These are phyloP conservation scores for Tachysurus vachellii DNA, from an alignment of 2,113 vertebrate genomes.

Conservation along the genomic window DNA sequence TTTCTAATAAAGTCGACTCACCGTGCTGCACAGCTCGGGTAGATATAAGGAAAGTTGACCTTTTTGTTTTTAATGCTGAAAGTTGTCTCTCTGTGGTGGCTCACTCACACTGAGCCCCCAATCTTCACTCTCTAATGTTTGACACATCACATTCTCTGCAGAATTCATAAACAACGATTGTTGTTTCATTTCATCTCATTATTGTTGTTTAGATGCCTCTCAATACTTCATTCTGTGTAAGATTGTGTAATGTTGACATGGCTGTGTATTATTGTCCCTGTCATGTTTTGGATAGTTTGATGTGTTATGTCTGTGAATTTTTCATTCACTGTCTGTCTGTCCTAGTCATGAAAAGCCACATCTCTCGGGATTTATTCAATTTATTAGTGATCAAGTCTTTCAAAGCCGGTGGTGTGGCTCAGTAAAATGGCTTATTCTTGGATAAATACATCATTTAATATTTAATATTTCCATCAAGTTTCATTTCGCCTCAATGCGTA, in stretches of 20 bases:
- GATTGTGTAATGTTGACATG: slow-evolving; percentile 13
- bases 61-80: slow-evolving; percentile 22
- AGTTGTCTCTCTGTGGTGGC: slow-evolving; percentile 8
- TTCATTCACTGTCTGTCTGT: slow-evolving; percentile 13
- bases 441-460: background rate
- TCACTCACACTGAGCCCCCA: slow-evolving; percentile 28
- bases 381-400: background rate
- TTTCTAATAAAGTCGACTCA: background rate
- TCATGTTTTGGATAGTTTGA: slow-evolving; percentile 24
- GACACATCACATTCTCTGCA: slow-evolving; percentile 14
- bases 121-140: slow-evolving; percentile 38
- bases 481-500: background rate
- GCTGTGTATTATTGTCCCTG: slow-evolving; percentile 7
- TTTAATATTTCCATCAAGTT: too few relatives aligned
- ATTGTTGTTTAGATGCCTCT: slow-evolving; percentile 22
- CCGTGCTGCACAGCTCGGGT: background rate
- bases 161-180: slow-evolving; percentile 31
- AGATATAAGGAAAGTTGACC: slow-evolving; percentile 8
- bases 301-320: slow-evolving; percentile 10
- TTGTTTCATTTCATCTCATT: slow-evolving; percentile 33
- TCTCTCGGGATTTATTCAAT: background rate
- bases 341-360: background rate
- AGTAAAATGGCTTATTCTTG: background rate
- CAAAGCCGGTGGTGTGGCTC: too few relatives aligned
- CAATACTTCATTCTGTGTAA: slow-evolving; percentile 14